A percentile compares a stretch with the other conserved stretches of the same genome.
phyloP scores from a whole-genome alignment of 1,140 invertebrate species.

The Temnothorax nylanderi region DNA sequence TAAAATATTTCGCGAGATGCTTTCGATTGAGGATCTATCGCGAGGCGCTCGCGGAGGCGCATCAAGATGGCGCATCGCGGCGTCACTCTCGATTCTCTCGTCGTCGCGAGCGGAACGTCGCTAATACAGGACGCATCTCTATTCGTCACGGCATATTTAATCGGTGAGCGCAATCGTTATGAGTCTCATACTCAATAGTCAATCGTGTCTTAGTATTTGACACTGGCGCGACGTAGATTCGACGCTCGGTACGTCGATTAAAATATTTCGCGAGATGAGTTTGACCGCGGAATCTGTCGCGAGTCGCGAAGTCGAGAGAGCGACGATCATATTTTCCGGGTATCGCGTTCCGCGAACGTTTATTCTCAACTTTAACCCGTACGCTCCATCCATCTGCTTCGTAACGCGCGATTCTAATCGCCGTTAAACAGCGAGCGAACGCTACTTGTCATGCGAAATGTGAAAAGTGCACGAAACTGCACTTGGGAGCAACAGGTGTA shows the following conservation, averaged over 20 bases:
- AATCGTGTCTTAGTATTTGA: not conserved
- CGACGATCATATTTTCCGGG: not conserved
- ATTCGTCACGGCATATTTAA: not conserved
- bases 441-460: not conserved
- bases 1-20: too few species aligned
- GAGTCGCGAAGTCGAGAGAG: too few species aligned
- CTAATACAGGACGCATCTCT: not conserved
- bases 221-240: not conserved
- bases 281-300: not conserved
- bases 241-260: not conserved
- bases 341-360: not conserved
- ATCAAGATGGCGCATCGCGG: too few species aligned
- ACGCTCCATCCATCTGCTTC: too few species aligned
- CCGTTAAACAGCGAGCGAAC: not conserved
- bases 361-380: not conserved
- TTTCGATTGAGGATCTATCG: too few species aligned
- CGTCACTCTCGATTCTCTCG: too few species aligned
- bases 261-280: not conserved
- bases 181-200: not conserved
- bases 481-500: constrained; percentile 29
- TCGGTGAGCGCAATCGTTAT: not conserved
- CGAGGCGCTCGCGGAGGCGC: too few species aligned
- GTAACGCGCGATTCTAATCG: not conserved
- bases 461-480: constrained; percentile 1
- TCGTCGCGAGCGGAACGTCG: not conserved